Conservation (phyloP, 53 echinoderm and acorn worm species). For the Henricia sp. region DNA sequence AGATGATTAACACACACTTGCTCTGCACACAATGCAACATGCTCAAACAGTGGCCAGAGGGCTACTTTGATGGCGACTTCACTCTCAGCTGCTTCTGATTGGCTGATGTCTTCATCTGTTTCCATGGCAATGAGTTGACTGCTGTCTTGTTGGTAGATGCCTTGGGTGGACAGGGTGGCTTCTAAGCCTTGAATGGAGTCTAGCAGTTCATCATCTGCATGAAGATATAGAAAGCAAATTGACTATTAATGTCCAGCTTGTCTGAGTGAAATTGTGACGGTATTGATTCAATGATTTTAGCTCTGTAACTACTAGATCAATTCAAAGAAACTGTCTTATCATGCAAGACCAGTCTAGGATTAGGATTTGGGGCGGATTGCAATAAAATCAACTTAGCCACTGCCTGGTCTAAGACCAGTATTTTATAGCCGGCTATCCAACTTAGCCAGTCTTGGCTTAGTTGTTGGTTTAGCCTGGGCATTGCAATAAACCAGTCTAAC, state of each 20-base stretch:
- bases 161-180: slow-evolving; percentile 39
- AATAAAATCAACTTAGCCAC: no score
- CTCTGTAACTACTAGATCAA: neutral
- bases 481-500: no score
- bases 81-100: neutral
- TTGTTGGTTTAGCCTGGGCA: no score
- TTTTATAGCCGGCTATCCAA: no score
- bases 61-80: slow-evolving; percentile 49
- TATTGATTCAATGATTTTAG: no score
- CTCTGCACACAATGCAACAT: slow-evolving; percentile 48
- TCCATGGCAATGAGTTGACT: slow-evolving; percentile 40
- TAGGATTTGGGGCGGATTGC: no score
- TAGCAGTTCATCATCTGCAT: slow-evolving; percentile 54
- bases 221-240: neutral
- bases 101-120: slow-evolving; percentile 26
- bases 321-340: neutral
- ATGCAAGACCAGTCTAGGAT: neutral
- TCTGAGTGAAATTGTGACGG: neutral
- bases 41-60: slow-evolving; percentile 81
- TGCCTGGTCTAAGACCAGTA: no score
- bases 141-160: slow-evolving; percentile 41
- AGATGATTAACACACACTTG: neutral
- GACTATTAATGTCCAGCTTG: no score
- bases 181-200: slow-evolving; percentile 53
- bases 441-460: no score